Evolutionary conservation across 1,140 invertebrate species (phyloP).

Genomic region (Lerema accius): DNA sequence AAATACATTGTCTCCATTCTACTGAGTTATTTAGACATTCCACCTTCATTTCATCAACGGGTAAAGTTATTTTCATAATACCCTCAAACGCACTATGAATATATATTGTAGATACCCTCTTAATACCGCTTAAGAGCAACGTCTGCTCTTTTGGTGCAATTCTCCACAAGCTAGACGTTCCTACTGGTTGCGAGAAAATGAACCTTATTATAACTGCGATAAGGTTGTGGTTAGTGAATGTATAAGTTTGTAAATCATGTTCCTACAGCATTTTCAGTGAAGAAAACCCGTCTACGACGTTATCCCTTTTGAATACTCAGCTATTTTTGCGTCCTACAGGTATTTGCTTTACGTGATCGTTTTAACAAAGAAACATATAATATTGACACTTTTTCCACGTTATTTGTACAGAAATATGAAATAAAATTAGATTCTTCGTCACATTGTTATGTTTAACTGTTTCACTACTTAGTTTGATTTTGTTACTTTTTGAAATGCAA

Average conservation of each 20-base stretch:
- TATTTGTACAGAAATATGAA: no score
- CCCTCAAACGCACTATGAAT: slow-evolving; percentile 36
- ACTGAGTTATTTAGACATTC: no score
- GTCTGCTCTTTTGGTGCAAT: slow-evolving; percentile 41
- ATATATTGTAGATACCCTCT: slow-evolving; percentile 43
- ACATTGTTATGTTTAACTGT: no score
- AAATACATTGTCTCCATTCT: no score
- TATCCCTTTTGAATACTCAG: slow-evolving; percentile 40
- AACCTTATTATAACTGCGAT: slow-evolving; percentile 21
- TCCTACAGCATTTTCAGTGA: slow-evolving; percentile 31
- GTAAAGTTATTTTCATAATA: slow-evolving; percentile 39
- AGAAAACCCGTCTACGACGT: slow-evolving; percentile 40
- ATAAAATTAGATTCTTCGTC: no score
- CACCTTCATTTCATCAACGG: no score
- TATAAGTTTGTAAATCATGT: slow-evolving; percentile 14
- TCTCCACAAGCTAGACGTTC: slow-evolving; percentile 16
- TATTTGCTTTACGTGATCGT: slow-evolving; percentile 38
- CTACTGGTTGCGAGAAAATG: neutral
- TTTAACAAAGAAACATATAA: slow-evolving; percentile 24
- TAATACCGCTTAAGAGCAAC: slow-evolving; percentile 46
- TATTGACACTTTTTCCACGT: neutral
- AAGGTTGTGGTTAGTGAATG: neutral
- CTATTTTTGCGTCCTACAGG: slow-evolving; percentile 38
- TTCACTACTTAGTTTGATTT: no score
- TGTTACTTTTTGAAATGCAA: no score